phyloP scores from a whole-genome alignment of 2,888 invertebrate species.

The Frankliniella intonsa region DNA sequence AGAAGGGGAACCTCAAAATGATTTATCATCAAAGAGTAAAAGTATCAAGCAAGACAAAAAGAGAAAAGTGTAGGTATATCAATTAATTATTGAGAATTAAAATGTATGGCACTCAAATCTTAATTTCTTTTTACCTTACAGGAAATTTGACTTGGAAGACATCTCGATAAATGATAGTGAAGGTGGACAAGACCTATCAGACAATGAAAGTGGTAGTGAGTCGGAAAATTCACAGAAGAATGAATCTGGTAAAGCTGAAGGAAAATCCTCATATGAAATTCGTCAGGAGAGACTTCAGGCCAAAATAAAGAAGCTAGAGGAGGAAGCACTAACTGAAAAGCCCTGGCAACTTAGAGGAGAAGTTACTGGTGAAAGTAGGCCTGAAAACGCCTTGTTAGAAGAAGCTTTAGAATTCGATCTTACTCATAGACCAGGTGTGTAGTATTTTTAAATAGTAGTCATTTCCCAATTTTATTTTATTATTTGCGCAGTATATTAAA shows the following conservation, averaged over 20 bases:
- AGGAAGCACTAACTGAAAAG: constrained; percentile 70
- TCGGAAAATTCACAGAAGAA: constrained; percentile 6
- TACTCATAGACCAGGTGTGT: constrained; percentile 61
- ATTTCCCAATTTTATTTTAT: constrained; percentile 27
- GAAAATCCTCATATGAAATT: constrained; percentile 66
- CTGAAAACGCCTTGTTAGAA: constrained; percentile 87
- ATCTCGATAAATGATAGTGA: background rate
- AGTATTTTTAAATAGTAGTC: background rate
- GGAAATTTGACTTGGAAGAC: background rate
- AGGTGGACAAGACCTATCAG: constrained; percentile 9
- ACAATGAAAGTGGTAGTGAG: background rate
- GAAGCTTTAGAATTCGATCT: constrained; percentile 89
- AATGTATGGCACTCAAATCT: background rate
- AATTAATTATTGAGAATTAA: background rate
- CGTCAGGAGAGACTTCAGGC: constrained; percentile 66
- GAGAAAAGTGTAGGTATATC: background rate
- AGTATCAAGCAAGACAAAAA: constrained; percentile 22
- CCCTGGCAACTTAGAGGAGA: constrained; percentile 95
- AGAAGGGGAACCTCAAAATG: constrained; percentile 37
- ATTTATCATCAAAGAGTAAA: constrained; percentile 36
- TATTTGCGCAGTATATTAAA: background rate
- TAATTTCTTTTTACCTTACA: background rate
- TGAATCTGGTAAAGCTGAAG: constrained; percentile 31
- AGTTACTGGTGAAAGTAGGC: constrained; percentile 68
- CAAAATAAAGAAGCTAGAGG: constrained; percentile 66